Conservation (phyloP, 2,888 invertebrate species). For the Coelinius sp. region DNA sequence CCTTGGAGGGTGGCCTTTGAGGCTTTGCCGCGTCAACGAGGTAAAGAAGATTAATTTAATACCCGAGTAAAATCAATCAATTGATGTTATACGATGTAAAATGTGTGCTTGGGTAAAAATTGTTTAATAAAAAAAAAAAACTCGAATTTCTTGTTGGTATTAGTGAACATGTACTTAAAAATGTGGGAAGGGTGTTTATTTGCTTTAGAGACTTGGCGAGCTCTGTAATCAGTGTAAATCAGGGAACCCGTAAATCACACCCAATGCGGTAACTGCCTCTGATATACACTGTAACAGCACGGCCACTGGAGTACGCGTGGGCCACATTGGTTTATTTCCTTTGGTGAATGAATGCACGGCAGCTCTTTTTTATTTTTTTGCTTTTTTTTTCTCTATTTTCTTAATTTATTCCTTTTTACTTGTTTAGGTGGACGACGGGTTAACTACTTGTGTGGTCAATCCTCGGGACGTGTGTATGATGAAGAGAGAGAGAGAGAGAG, state of each 20-base stretch:
- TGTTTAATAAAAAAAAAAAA: not conserved
- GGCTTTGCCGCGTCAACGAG: constrained; percentile 2
- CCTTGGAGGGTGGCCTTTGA: constrained; percentile 15
- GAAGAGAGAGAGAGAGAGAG: not conserved
- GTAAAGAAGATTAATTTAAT: constrained; percentile 63
- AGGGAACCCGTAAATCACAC: constrained; percentile 70
- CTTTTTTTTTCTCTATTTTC: constrained; percentile 4
- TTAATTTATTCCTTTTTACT: not conserved
- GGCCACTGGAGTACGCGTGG: constrained; percentile 60
- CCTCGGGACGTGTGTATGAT: too few relatives aligned
- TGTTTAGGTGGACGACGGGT: not conserved
- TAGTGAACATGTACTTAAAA: not conserved
- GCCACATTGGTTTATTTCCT: constrained; percentile 32
- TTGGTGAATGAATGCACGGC: constrained; percentile 31
- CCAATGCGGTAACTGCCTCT: constrained; percentile 60
- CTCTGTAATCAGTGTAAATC: constrained; percentile 71
- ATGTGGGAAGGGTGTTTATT: constrained; percentile 58
- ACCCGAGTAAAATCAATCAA: constrained; percentile 67
- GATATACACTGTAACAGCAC: constrained; percentile 28
- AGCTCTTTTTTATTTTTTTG: not conserved
- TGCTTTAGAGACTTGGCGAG: constrained; percentile 64
- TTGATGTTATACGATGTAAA: constrained; percentile 25
- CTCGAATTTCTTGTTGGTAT: not conserved
- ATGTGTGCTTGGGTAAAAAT: not conserved
- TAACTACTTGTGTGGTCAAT: constrained; percentile 20